Base-by-base conservation (phyloP, 2,888 invertebrate genomes). In the Argyra leucocephala region DNA sequence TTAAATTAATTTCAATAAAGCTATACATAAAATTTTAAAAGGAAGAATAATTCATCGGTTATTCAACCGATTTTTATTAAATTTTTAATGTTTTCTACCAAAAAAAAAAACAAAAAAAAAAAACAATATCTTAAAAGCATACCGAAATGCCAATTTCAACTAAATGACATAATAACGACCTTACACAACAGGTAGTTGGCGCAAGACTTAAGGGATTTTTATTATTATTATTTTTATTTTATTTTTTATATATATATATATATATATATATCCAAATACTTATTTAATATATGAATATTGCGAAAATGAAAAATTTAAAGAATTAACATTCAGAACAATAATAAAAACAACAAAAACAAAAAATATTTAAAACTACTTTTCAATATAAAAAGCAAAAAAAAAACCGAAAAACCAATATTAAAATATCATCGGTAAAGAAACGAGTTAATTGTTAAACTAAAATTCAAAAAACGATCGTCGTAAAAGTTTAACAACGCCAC, bases 171-270 rank as follows among this genome's bases (percentile, higher is more conserved):
- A 48, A 48, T 48, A 48, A 48, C 12, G 48, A 48, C 48, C 48
- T 48, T 48, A 48, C 48, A 48, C n/a, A 48, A 48, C 48, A 48
- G 48, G 48, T 48, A 48, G 48, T 48, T 48, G 48, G 48, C 48
- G 48, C 48, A 48, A 48, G 18, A 12, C 10, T 12, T 31, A 31
- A n/a, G n/a, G n/a, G n/a, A n/a, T n/a, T n/a, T n/a, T n/a, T n/a
- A n/a, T n/a, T n/a, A n/a, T n/a, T 7, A 31, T 31, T 31, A 7
- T 10, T 31, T 31, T 7, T 31, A 7, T 10, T 31, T 31, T 31
- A 7, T 31, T 31, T 31, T 31, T 31, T 31, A 10, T 5, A 31
- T 31, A 7, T 31, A 7, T 31, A 31, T 7, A 31, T 10, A 31
- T 7, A 31, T 31, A 31, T 31, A 7, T 10, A 31, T 31, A 31